Percentiles rank a stretch among this genome's conserved stretches.
phyloP scores from a whole-genome alignment of 2,113 vertebrate species.

The Aspidoscelis tigris region DNA sequence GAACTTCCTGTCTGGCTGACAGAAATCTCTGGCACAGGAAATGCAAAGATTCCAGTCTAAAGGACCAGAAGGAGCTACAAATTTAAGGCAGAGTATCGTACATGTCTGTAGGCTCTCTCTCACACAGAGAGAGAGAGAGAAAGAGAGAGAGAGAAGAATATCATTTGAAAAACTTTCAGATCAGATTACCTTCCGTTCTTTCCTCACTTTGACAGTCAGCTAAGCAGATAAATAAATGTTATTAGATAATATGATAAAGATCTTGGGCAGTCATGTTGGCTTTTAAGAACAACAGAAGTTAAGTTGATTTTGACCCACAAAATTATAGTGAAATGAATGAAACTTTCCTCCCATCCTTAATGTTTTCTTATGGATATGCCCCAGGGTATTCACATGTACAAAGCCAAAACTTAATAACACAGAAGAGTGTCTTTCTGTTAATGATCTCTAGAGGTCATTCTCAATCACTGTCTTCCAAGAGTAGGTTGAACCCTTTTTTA shows the following conservation, averaged over 20 bases:
- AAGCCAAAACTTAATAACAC: conserved; percentile 7
- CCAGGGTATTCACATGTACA: neutral
- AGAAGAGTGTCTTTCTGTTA: conserved; percentile 18
- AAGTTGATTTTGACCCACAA: conserved; percentile 30
- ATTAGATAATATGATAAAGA: neutral
- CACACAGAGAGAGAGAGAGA: no score
- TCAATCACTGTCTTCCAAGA: neutral
- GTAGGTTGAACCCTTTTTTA: conserved; percentile 22
- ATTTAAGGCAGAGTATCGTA: no score
- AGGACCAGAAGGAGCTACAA: no score
- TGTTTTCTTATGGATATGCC: neutral
- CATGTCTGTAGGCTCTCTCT: no score
- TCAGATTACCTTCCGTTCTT: neutral
- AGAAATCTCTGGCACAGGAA: no score
- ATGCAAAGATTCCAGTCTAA: no score
- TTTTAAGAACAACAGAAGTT: neutral
- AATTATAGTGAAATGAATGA: conserved; percentile 20
- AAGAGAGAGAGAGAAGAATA: no score
- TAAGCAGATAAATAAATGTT: no score
- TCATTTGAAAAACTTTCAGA: no score
- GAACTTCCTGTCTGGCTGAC: no score
- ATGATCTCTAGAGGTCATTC: conserved; percentile 4
- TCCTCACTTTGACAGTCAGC: neutral
- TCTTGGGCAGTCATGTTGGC: rapidly evolving
- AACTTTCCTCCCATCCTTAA: neutral